Conservation (phyloP, 2,888 invertebrate species). For the Drosophila leonis region DNA sequence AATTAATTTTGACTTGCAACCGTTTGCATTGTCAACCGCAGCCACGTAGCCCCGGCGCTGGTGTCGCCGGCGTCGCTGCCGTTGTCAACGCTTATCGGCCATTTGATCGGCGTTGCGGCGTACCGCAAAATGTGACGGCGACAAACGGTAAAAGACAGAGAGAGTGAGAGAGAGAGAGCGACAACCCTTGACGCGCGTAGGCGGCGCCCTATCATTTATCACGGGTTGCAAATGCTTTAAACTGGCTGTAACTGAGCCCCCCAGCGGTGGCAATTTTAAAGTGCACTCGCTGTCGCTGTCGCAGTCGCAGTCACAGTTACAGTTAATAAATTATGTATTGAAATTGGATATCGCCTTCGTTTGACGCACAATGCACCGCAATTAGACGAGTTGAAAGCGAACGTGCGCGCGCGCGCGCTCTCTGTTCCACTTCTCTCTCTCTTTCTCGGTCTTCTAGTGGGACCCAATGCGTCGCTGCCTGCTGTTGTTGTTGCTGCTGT, state of each 20-base stretch:
- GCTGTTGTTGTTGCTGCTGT: not conserved
- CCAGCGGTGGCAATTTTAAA: conserved; percentile 53
- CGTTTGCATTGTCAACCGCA: conserved; percentile 77
- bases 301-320: conserved; percentile 44
- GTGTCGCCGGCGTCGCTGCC: conserved; percentile 20
- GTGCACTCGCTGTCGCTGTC: conserved; percentile 58
- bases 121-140: conserved; percentile 69
- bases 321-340: conserved; percentile 67
- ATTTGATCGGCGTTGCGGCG: conserved; percentile 77
- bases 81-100: conserved; percentile 69
- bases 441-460: not conserved
- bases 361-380: conserved; percentile 66
- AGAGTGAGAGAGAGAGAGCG: conserved; percentile 22
- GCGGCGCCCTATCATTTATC: conserved; percentile 75
- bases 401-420: not conserved
- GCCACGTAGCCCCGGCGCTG: conserved; percentile 53
- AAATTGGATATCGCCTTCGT: conserved; percentile 62
- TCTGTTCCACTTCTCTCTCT: not conserved
- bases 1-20: conserved; percentile 81
- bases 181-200: conserved; percentile 75
- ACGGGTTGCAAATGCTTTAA: conserved; percentile 55
- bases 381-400: conserved; percentile 53
- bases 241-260: conserved; percentile 37
- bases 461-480: not conserved
- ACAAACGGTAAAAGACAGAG: conserved; percentile 7